Evolutionary conservation across 2,888 invertebrate species (phyloP), one percentile per base, ranked within the genome.

Genomic region (Clanis bilineata): DNA sequence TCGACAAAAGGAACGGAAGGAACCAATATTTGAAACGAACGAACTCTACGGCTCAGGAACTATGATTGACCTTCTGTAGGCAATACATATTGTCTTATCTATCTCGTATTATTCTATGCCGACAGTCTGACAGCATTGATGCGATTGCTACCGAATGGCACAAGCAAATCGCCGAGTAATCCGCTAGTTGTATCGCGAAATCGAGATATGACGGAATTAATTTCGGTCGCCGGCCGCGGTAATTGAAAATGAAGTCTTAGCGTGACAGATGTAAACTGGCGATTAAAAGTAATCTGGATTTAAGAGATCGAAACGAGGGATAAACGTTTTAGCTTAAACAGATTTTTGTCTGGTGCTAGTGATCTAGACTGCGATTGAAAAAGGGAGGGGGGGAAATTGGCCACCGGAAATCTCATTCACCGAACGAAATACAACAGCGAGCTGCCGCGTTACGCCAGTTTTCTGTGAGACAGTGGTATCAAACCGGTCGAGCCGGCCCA

Each of bases 81-180:
- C n/a, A n/a, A n/a, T n/a, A n/a, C n/a, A n/a, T n/a, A n/a, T n/a
- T 47, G 58, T 25, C 62, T 10, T 9, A 38, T 74, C 77, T 77
- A 63, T 0, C 43, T 9, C 15, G 3, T 22, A 36, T 66, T 71
- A 67, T 21, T 88, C 85, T 87, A 70, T 86, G 85, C 1, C 62
- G 32, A 45, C 44, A 68, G 66, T 69, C 69, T 69, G 76, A 68
- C 75, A 82, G 73, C 74, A 74, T 84, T 84, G 83, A 86, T 76
- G 79, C 77, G 84, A 88, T 84, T 85, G 83, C 79, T 77, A 74
- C 71, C 63, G 72, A 74, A 72, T 66, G 73, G 72, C 73, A 78
- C 73, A 75, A 82, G 86, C 89, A 86, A 89, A 91, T 90, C 85
- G 88, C 72, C 82, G 78, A 68, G 78, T 90, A 90, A 91, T 90